phyloP scores from a whole-genome alignment of 53 echinoderm and acorn worm genomes.

The Luidia sarsii region DNA sequence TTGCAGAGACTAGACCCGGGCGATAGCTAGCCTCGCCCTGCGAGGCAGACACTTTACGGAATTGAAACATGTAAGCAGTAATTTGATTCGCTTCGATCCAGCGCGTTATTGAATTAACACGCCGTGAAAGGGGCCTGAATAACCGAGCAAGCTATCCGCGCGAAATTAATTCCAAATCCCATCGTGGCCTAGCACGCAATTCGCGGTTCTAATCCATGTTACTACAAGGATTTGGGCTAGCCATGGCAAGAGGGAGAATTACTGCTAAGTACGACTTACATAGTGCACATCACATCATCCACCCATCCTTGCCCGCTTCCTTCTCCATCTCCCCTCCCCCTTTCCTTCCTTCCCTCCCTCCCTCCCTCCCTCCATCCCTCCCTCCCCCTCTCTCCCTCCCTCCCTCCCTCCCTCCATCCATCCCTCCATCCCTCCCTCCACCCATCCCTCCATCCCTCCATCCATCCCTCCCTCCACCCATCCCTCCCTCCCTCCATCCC shows the following conservation, averaged over 20 bases:
- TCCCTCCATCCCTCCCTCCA: too few species aligned
- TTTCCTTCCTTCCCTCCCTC: too few species aligned
- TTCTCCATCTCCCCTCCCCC: not conserved
- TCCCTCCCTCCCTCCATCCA: too few species aligned
- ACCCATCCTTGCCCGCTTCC: not conserved
- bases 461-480: not conserved
- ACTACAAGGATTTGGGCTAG: conserved; percentile 44
- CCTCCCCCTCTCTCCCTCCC: conserved; percentile 20
- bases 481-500: too few species aligned
- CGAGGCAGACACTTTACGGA: conserved; percentile 63
- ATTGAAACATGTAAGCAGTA: conserved; percentile 70
- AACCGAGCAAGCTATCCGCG: conserved; percentile 59
- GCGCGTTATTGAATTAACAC: conserved; percentile 68
- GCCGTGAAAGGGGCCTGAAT: conserved; percentile 63
- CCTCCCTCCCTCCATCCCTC: too few species aligned
- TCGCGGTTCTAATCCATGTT: conserved; percentile 67
- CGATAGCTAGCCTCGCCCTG: conserved; percentile 30
- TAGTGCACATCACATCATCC: not conserved
- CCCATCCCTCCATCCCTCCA: too few species aligned
- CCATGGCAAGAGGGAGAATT: not conserved
- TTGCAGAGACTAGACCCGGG: too few species aligned
- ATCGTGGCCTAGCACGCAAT: conserved; percentile 64
- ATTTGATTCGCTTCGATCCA: conserved; percentile 72
- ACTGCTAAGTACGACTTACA: not conserved
- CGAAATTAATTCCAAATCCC: conserved; percentile 67